phyloP scores from a whole-genome alignment of 1,140 invertebrate species.

The Lucilia sericata region DNA sequence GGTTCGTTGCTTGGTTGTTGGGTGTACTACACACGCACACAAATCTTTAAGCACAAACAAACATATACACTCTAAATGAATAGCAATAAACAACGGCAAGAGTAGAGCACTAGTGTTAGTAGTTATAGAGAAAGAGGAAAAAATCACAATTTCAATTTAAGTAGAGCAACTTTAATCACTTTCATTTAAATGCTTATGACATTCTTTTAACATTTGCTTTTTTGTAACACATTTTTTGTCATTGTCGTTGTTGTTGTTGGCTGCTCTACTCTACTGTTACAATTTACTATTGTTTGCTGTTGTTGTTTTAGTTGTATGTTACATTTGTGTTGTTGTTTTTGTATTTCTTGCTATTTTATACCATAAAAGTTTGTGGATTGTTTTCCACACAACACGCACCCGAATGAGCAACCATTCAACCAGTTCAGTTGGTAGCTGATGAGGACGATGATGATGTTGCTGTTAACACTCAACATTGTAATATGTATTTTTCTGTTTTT shows the following conservation, averaged over 20 bases:
- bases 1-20: too few species aligned
- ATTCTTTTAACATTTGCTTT: slow-evolving; percentile 30
- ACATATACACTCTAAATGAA: neutral
- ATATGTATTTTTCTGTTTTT: neutral
- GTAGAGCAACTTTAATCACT: slow-evolving; percentile 37
- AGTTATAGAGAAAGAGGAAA: neutral
- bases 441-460: neutral
- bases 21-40: neutral
- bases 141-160: slow-evolving; percentile 33
- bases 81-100: neutral
- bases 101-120: too few species aligned
- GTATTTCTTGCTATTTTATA: neutral
- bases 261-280: too few species aligned
- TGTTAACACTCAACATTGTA: neutral
- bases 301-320: too few species aligned
- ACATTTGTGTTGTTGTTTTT: neutral
- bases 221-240: neutral
- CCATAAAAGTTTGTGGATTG: neutral
- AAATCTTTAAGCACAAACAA: neutral
- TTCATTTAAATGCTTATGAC: slow-evolving; percentile 43
- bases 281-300: too few species aligned
- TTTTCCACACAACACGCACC: neutral
- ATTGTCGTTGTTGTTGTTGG: neutral
- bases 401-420: neutral
- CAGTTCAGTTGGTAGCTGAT: neutral